Evolutionary conservation across 2,888 invertebrate genomes (phyloP), one percentile per base, ranked within the genome.

Genomic region (Mythimna lalbum): DNA sequence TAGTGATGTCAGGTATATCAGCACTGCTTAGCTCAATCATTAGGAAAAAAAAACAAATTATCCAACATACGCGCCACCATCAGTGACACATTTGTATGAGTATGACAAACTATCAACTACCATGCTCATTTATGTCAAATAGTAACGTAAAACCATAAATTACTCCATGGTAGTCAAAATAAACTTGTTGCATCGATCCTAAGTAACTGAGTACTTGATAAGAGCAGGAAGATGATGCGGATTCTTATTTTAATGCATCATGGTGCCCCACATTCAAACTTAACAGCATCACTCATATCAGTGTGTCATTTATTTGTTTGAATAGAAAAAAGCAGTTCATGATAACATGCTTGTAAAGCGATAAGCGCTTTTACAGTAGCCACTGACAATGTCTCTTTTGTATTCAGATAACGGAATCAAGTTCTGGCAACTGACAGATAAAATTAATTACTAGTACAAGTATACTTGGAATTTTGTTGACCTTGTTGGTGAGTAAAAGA

Each of bases 361-460:
- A 80, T 78, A 78, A 80, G 19, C 1, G 1, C 19, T 70, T 63
- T 59, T 36, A 81, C 62, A 78, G 82, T 57, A 65, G 39, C 67
- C 50, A 59, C 55, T 52, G 59, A 72, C 78, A 79, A 81, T 68
- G 53, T 77, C 53, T 67, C 78, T 78, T 81, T 79, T 81, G 67
- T 79, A 65, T 81, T 81, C 78, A 68, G 78, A 78, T 79, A 79
- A 73, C 55, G 59, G 55, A 65, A 55, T 68, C 61, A 68, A 79
- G 12, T 79, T 79, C 78, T 81, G 82, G 78, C 59, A 72, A 79
- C 67, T 73, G 67, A 65, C 60, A 62, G 64, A 77, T 81, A 72
- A 81, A 52, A 66, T 52, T 47, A 60, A 63, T 56, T 74, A 63
- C 17, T 50, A 75, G 57, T 69, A 76, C 60, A 65, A 65, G 68